A percentile compares a stretch with the other conserved stretches of the same genome.
Conservation (phyloP, 2,113 vertebrate genomes). For the Sinocyclocheilus anshuiensis region DNA sequence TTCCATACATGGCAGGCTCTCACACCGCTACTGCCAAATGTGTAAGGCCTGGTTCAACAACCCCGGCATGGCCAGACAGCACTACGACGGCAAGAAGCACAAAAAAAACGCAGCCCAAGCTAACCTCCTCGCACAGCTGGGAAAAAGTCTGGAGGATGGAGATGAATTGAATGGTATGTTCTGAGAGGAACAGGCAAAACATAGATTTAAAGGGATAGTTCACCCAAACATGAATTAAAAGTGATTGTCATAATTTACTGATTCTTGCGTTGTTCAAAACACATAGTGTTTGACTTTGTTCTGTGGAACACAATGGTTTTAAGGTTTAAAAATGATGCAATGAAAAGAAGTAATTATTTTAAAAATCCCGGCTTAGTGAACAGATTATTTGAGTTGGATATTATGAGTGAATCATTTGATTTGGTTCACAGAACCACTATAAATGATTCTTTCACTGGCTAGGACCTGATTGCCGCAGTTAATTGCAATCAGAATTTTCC, state of each 20-base stretch:
- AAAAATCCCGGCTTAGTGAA: too few species aligned
- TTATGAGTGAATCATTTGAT: background rate
- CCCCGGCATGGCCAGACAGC: conserved; percentile 66
- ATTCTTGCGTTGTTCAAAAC: background rate
- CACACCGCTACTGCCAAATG: conserved; percentile 60
- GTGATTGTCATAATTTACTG: background rate
- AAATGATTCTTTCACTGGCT: background rate
- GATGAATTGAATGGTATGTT: background rate
- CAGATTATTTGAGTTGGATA: background rate
- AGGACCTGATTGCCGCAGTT: background rate
- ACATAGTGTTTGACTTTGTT: background rate
- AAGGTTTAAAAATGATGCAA: background rate
- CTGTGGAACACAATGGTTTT: background rate
- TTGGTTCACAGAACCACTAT: background rate
- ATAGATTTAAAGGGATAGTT: background rate
- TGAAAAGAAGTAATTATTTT: too few species aligned
- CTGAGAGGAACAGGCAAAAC: background rate
- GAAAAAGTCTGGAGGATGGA: conserved; percentile 54
- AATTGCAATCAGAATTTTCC: background rate
- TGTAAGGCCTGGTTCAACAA: conserved; percentile 68
- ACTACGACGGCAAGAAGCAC: conserved; percentile 68
- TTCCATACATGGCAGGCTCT: conserved; percentile 37
- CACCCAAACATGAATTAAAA: background rate
- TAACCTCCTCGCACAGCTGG: conserved; percentile 59
- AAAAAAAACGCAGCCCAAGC: conserved; percentile 62